Conservation (phyloP, 2,888 invertebrate species). For the Eristalis intricaria region DNA sequence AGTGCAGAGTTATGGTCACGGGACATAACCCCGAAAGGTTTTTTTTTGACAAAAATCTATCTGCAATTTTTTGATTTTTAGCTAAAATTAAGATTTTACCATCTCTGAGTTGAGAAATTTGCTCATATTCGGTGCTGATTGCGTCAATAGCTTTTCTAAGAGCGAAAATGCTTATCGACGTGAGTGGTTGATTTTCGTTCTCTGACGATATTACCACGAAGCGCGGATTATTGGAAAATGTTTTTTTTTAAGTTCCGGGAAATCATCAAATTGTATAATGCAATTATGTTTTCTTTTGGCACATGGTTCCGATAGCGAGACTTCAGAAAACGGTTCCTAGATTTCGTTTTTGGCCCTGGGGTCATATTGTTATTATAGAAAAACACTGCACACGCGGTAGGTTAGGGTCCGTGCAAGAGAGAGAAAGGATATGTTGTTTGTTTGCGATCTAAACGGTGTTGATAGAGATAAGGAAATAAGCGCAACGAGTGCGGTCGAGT, state of each 20-base stretch:
- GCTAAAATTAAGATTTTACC: not conserved
- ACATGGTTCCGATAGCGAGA: not conserved
- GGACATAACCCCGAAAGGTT: conserved; percentile 2
- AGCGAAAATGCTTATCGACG: not conserved
- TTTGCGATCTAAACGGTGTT: not conserved
- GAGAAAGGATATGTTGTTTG: not conserved
- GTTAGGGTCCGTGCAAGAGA: not conserved
- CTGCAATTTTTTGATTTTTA: not conserved
- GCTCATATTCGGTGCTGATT: conserved; percentile 3
- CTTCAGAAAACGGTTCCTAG: not conserved
- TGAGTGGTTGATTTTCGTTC: not conserved
- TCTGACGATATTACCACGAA: not conserved
- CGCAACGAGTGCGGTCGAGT: not conserved
- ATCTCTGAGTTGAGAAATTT: not conserved
- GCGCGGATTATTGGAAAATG: too few relatives aligned
- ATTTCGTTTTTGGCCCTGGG: not conserved
- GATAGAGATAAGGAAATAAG: not conserved
- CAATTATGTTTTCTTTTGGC: not conserved
- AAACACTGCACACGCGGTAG: conserved; percentile 8
- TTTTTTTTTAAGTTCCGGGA: not conserved
- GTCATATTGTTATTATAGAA: not conserved
- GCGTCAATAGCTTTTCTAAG: conserved; percentile 7
- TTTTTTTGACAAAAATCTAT: not conserved
- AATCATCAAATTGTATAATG: not conserved
- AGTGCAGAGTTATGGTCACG: not conserved